Percentiles rank a stretch among this genome's conserved stretches.
These are phyloP conservation scores for Albula goreensis DNA, from an alignment of 2,113 vertebrate species.

Conservation along the genomic window DNA sequence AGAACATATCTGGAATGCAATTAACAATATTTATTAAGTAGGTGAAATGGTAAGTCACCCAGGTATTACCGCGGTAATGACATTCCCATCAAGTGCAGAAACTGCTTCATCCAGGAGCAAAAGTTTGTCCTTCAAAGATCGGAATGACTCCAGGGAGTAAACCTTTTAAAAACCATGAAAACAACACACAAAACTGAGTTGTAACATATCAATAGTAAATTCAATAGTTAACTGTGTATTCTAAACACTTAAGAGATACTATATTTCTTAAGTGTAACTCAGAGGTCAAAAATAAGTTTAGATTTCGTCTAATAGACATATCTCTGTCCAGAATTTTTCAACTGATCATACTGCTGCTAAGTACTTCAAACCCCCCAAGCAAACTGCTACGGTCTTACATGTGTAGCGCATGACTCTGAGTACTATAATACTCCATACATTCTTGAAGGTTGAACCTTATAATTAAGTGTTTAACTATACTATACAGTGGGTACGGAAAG, in stretches of 20 bases:
- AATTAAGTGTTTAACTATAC: too few relatives aligned
- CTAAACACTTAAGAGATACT: too few relatives aligned
- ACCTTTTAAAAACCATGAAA: slow-evolving; percentile 55
- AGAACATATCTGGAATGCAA: background rate
- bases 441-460: background rate
- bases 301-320: too few relatives aligned
- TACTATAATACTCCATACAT: background rate
- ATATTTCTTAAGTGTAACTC: too few relatives aligned
- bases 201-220: background rate
- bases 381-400: too few relatives aligned
- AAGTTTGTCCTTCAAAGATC: slow-evolving; percentile 88
- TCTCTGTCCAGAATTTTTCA: too few relatives aligned
- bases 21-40: background rate
- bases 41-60: background rate
- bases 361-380: too few relatives aligned
- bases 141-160: slow-evolving; percentile 87
- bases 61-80: slow-evolving; percentile 85
- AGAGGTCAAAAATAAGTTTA: too few relatives aligned
- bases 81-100: slow-evolving; percentile 83
- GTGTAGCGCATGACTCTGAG: too few relatives aligned
- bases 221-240: too few relatives aligned
- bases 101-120: slow-evolving; percentile 85
- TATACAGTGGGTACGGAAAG: too few relatives aligned
- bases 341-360: too few relatives aligned
- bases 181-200: background rate